Evolutionary conservation across 2,113 vertebrate genomes (phyloP), one percentile per base, ranked within the genome.

Genomic region (Microtus pennsylvanicus): DNA sequence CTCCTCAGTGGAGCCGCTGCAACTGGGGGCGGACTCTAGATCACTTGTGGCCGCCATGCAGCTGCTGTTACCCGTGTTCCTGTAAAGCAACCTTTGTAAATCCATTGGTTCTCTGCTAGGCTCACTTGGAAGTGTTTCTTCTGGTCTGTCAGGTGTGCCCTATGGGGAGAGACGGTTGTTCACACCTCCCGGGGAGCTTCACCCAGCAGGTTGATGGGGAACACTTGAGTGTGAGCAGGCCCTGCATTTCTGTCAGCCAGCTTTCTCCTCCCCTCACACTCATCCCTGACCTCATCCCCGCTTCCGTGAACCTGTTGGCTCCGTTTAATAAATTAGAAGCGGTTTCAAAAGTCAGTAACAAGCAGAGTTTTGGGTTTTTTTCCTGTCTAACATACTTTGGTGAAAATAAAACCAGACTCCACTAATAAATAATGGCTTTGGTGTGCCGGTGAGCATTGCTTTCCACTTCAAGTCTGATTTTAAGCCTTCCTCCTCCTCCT

Each of bases 201-300:
- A 24, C 65, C 22, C 63, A 87, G 24, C 38, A 5, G 61, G 47
- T n/a, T 7, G 30, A 75, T 38, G 52, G 83, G 4, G 82, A 35
- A 8, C 42, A 22, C 82, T 26, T 58, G 63, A 52, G 22, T 63
- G 35, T 38, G 65, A 7, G 0, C 11, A 4, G 9, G 12, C 35
- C 67, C 35, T 65, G 58, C 8, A 12, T 33, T 70, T 42, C 76
- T 26, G 22, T 63, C 10, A 26, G 17, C 74, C 10, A 0, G 67
- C 69, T 93, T 10, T 61, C 45, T n/a, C 4, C n/a, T 45, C 26
- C 24, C 42, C 55, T 45, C 3, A 9, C 11, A 5, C 17, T 58
- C 55, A 58, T 19, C 7, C 0, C 17, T 19, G 7, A 2, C 28
- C 22, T n/a, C 9, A 2, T 4, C 45, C 45, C 61, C 21, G 30